phyloP scores from a whole-genome alignment of 2,797 vertebrate genomes.

The Phaenicophaeus curvirostris region DNA sequence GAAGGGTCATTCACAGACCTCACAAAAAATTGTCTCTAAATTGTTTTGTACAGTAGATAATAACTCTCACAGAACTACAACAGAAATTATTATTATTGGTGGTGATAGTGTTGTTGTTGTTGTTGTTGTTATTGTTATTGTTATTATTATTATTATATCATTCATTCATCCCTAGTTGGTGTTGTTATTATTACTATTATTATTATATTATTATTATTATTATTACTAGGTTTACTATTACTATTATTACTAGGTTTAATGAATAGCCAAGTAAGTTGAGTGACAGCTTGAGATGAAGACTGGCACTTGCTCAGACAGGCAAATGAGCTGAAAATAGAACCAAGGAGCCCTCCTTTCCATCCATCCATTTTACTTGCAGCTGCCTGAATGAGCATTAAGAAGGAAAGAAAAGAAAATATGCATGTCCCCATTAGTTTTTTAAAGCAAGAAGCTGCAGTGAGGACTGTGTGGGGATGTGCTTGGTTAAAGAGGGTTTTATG shows the following conservation, averaged over 20 bases:
- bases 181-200: background rate
- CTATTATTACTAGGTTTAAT: background rate
- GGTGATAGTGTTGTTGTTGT: background rate
- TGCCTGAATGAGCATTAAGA: background rate
- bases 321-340: constrained; percentile 3
- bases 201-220: background rate
- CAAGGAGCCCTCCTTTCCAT: background rate
- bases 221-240: background rate
- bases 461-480: background rate
- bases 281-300: background rate
- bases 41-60: background rate
- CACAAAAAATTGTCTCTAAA: background rate
- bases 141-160: background rate
- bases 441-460: background rate
- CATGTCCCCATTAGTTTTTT: background rate
- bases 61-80: background rate
- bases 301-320: background rate
- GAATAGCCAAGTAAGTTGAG: background rate
- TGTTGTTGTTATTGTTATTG: no score
- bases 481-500: background rate
- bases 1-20: background rate
- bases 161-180: background rate
- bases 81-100: background rate
- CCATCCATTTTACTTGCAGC: background rate
- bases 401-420: background rate